Evolutionary conservation across 2,113 vertebrate genomes (phyloP).

Genomic region (Uropsilus gracilis): DNA sequence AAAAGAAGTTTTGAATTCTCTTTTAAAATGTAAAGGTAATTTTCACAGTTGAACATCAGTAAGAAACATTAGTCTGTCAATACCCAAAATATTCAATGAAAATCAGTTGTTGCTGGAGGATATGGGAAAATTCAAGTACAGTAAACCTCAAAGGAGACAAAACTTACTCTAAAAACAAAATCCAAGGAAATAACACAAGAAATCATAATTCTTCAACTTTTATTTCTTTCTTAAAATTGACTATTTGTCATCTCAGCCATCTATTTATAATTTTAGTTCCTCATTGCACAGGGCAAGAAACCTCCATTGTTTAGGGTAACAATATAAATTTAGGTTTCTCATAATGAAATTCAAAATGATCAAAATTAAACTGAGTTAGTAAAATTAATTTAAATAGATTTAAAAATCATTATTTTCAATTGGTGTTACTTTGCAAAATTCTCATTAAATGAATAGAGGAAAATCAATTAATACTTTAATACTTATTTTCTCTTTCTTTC

Average conservation of each 20-base stretch:
- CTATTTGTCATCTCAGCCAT: neutral
- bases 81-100: neutral
- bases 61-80: neutral
- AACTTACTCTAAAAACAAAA: neutral
- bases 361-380: neutral
- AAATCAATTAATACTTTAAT: slow-evolving; percentile 28
- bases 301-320: neutral
- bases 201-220: neutral
- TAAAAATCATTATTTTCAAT: neutral
- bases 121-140: neutral
- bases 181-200: neutral
- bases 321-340: neutral
- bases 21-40: slow-evolving; percentile 19
- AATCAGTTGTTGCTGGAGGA: neutral
- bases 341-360: neutral
- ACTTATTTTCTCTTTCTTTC: too few species aligned
- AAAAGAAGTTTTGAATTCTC: slow-evolving; percentile 10
- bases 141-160: neutral
- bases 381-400: neutral
- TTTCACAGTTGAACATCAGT: slow-evolving; percentile 7
- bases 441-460: neutral
- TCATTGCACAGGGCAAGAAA: neutral
- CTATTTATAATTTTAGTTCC: neutral
- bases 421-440: neutral
- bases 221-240: neutral